These are phyloP conservation scores for Diplosoma virens DNA, from an alignment of 23 tunicate species.

Conservation along the genomic window DNA sequence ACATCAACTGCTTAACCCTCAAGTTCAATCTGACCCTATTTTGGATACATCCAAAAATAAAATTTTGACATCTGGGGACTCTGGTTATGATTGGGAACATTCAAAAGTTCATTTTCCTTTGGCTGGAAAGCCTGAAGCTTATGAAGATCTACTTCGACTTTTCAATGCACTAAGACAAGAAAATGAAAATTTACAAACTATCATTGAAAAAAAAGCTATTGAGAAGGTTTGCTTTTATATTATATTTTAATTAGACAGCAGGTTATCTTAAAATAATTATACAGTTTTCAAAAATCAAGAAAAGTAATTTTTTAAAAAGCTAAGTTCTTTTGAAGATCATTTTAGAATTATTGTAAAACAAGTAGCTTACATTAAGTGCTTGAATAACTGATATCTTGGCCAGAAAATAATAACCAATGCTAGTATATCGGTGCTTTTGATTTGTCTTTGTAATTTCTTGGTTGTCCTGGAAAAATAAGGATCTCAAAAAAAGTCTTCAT, in stretches of 20 bases:
- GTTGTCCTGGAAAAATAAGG: too few species aligned
- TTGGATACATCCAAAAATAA: background rate
- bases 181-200: constrained; percentile 3
- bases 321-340: too few species aligned
- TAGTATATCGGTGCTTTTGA: too few species aligned
- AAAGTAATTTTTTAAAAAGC: background rate
- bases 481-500: too few species aligned
- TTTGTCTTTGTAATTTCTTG: too few species aligned
- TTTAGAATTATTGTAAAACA: too few species aligned
- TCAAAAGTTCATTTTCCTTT: background rate
- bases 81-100: constrained; percentile 30
- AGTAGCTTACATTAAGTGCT: too few species aligned
- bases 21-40: background rate
- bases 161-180: constrained; percentile 23
- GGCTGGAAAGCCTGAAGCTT: background rate
- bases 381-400: too few species aligned
- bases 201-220: background rate
- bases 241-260: too few species aligned
- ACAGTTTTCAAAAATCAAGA: too few species aligned
- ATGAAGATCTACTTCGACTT: background rate
- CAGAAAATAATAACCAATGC: too few species aligned
- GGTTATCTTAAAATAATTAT: background rate
- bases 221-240: constrained; percentile 10
- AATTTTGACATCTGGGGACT: background rate
- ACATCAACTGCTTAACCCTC: background rate